phyloP scores from a whole-genome alignment of 1,140 invertebrate species.

The Drosophila biarmipes region DNA sequence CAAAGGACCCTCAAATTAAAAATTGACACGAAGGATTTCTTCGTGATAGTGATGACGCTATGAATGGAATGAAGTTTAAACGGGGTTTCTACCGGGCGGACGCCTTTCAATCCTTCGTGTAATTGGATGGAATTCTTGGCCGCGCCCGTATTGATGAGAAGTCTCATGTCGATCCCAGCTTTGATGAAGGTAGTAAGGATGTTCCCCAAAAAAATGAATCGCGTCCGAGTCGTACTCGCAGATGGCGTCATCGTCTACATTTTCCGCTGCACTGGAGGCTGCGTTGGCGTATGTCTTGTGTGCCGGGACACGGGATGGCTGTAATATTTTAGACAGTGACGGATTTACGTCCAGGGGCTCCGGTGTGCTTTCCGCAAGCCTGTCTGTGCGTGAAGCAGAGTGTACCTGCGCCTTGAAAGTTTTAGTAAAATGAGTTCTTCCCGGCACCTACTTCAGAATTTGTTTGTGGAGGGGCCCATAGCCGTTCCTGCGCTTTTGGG shows the following conservation, averaged over 20 bases:
- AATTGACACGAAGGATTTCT: slow-evolving; percentile 13
- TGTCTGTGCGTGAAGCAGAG: too few species aligned
- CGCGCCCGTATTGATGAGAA: not conserved
- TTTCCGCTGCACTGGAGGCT: not conserved
- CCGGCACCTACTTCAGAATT: too few species aligned
- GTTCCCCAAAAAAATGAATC: slow-evolving; percentile 2
- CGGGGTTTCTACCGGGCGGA: not conserved
- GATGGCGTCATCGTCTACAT: slow-evolving; percentile 14
- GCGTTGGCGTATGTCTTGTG: too few species aligned
- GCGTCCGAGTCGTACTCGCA: slow-evolving; percentile 4
- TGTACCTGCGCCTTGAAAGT: too few species aligned
- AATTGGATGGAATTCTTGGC: slow-evolving; percentile 26
- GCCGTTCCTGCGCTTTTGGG: too few species aligned
- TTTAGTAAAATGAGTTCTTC: too few species aligned
- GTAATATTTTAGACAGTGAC: too few species aligned
- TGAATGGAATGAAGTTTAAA: not conserved
- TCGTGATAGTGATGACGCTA: too few species aligned
- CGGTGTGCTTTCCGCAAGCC: too few species aligned
- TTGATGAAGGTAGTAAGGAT: not conserved
- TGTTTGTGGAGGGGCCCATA: too few species aligned
- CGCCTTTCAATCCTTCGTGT: slow-evolving; percentile 11
- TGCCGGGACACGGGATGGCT: too few species aligned
- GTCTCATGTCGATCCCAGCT: not conserved
- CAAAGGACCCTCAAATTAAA: slow-evolving; percentile 12
- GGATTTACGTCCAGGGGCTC: too few species aligned